Percentiles rank a stretch among this genome's conserved stretches.
Evolutionary conservation across 2,888 invertebrate genomes (phyloP).

Genomic region (Eristalinus aeneus): DNA sequence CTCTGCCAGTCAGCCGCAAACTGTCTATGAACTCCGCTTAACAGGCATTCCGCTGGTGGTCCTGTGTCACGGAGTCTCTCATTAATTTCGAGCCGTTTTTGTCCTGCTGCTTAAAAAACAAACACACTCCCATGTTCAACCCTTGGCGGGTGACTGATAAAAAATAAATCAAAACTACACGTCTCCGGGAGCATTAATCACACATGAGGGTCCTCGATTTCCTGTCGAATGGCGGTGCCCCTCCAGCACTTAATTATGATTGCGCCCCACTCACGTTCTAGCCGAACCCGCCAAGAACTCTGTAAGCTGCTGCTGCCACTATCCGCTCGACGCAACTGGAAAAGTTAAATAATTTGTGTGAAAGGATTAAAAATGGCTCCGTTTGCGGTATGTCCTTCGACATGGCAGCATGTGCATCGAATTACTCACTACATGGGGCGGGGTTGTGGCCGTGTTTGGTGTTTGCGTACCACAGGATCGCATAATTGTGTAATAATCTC

Average conservation of each 20-base stretch:
- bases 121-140: background rate
- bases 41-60: constrained; percentile 53
- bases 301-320: background rate
- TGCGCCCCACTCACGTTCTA: background rate
- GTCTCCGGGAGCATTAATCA: constrained; percentile 29
- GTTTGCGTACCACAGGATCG: constrained; percentile 39
- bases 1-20: background rate
- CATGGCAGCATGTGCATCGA: constrained; percentile 58
- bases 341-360: constrained; percentile 65
- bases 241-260: constrained; percentile 29
- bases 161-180: constrained; percentile 25
- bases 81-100: constrained; percentile 41
- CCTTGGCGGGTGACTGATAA: background rate
- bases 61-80: constrained; percentile 26
- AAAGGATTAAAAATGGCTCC: constrained; percentile 67
- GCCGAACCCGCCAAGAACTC: background rate
- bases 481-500: constrained; percentile 68
- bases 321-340: background rate
- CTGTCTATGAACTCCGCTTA: constrained; percentile 10
- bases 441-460: constrained; percentile 19
- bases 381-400: constrained; percentile 48
- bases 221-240: constrained; percentile 8
- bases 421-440: constrained; percentile 26
- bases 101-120: background rate
- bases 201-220: constrained; percentile 14